Conservation (phyloP, 2,113 vertebrate genomes). For the Hippocampus guttulatus region DNA sequence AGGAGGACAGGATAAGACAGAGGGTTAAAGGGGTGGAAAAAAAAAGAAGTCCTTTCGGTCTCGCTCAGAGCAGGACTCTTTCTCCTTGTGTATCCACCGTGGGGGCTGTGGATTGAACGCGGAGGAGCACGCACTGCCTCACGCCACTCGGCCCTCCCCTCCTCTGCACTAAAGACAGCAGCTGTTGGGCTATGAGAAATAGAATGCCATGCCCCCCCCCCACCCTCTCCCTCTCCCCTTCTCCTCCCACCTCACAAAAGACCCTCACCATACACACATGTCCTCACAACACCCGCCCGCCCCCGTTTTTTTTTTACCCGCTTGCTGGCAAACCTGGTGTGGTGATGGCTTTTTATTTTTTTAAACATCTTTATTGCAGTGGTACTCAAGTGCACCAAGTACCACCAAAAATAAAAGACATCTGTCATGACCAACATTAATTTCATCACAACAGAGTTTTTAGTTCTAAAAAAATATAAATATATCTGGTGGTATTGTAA, state of each 20-base stretch:
- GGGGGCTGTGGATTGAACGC: slow-evolving; percentile 69
- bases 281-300: slow-evolving; percentile 66
- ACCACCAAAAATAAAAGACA: no score
- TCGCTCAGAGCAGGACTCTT: slow-evolving; percentile 55
- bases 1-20: neutral
- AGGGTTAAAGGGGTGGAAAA: neutral
- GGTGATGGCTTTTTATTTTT: slow-evolving; percentile 20
- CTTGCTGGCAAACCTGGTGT: slow-evolving; percentile 6
- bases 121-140: slow-evolving; percentile 65
- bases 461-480: neutral
- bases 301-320: slow-evolving; percentile 51
- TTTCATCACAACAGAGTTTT: neutral
- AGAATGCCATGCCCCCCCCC: slow-evolving; percentile 67
- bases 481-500: no score
- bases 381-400: neutral
- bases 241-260: slow-evolving; percentile 56
- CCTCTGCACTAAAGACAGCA: slow-evolving; percentile 67
- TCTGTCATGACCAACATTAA: no score
- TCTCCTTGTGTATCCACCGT: slow-evolving; percentile 63
- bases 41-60: slow-evolving; percentile 27
- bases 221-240: slow-evolving; percentile 50
- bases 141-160: slow-evolving; percentile 65
- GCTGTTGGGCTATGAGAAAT: slow-evolving; percentile 74
- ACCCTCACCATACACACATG: slow-evolving; percentile 45
- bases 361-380: neutral